Base-by-base conservation (phyloP, 92 coral and sea anemone genomes). In the Anthopleura xanthogrammica region DNA sequence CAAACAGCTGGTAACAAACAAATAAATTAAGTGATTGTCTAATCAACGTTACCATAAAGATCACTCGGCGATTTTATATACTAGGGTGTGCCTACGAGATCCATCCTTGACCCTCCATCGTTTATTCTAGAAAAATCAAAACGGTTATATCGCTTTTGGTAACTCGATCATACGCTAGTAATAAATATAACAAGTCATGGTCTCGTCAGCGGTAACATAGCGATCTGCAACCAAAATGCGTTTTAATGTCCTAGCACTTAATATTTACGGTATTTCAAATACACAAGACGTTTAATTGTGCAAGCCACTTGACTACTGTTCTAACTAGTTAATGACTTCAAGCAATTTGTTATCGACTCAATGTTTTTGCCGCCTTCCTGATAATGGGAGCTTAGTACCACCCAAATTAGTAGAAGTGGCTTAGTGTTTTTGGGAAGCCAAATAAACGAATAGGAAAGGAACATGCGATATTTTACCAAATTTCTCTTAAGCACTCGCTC, bases 281-380 rank as follows among this genome's bases (percentile, higher is more conserved):
- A 68, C 42, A 24, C 41, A 68, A 8, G 74, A 23, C 74, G 74
- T 68, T 62, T 68, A 68, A 68, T 68, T 68, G 74, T 68, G 41
- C 74, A 24, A 29, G 36, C 74, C 17, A 68, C 74, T 68, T 68
- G 74, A 68, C 74, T 5, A 68, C 74, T 68, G 41, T 68, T 68
- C 74, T 36, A 68, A 68, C 74, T 68, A 68, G 74, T 68, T 68
- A 68, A 68, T 68, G 74, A 68, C 74, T 68, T 68, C 19, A 68
- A 36, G 74, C 74, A 68, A 68, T 68, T 68, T 36, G 46, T 36
- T 68, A 68, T 68, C 74, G 17, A 68, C 40, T 29, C 41, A 23
- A 64, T 8, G 4, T 29, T 68, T 68, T 29, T 68, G 74, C 74
- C 74, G 74, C 74, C 41, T 68, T 68, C 41, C 70, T 19, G 70